Base-by-base conservation (phyloP, 2,888 invertebrate genomes). In the Drosophila macrospina region DNA sequence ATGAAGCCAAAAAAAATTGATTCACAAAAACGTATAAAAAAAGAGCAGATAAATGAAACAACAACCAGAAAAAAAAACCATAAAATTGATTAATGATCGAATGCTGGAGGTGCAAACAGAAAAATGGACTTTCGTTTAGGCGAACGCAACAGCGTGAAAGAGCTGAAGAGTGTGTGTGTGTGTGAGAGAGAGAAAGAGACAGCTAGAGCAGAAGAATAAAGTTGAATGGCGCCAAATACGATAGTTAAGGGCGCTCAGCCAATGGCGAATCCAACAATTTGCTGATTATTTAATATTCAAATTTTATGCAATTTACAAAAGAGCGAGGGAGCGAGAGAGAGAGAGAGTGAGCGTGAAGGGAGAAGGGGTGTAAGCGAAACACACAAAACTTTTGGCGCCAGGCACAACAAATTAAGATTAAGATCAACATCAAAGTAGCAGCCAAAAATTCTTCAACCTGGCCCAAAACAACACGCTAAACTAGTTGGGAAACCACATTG, bases 401-500 rank as follows among this genome's bases (percentile, higher is more conserved):
- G 78, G 62, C 69, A 68, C 72, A 34, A 88, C 71, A 83, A 84
- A 85, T 78, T 78, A 83, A 78, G 84, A 85, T 84, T 75, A 86
- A 70, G 78, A 87, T 88, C 88, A 86, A 77, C 85, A 77, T 70
- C 66, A 65, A 65, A 69, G 62, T 69, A 56, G 69, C 80, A 56
- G 64, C 70, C 70, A 20, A 1, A 60, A 86, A 76, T 81, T 74
- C 74, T 69, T 67, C 39, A 70, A 48, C n/a, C 52, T 45, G 56
- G 59, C 37, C 36, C 39, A 63, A 60, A 77, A 71, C 62, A 57
- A 36, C 1, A 15, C 67, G 47, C 42, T 5, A 37, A 65, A 66
- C 70, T 65, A 67, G 75, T 63, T 64, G 50, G 47, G 44, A 15
- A 37, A 51, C 28, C n/a, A 41, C 47, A 45, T n/a, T n/a, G 47